Base-by-base conservation (phyloP, 2,888 invertebrate genomes). In the Pseudoips prasinana region DNA sequence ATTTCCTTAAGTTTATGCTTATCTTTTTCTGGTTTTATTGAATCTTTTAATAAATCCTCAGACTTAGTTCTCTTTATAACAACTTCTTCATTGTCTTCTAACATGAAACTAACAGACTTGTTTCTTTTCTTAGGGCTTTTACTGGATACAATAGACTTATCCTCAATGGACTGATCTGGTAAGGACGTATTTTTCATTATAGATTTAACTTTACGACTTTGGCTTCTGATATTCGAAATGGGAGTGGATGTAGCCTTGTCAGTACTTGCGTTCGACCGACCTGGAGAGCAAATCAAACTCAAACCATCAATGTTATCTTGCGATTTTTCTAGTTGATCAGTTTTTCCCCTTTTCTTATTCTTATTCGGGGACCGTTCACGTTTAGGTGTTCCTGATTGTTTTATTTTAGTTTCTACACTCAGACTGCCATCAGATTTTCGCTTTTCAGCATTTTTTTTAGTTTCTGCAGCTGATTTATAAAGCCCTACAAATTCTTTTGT, bases 81-180 rank as follows among this genome's bases (percentile, higher is more conserved):
- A 1, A 75, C 52, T 42, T 72, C 74, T 29, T 81, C 79, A 39
- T 58, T 59, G 1, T 85, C 85, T 7, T 83, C 81, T 1, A 83
- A 57, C 71, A 81, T 70, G 35, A 85, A 83, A 44, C 86, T 86
- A 7, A 85, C 84, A 1, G 86, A 85, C 43, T 86, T 86, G 35
- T 80, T 83, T 20, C 86, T 69, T 44, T 86, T 86, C 39, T 85
- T 83, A 0, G 77, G 42, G 42, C 76, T 81, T 1, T 29, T 26
- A 7, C 32, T 52, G 4, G 59, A 35, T 5, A 25, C 9, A 11
- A 34, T 42, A 5, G 39, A 38, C 22, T 44, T 42, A n/a, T 58
- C 30, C 9, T 76, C 68, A 8, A 47, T 25, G 3, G 52, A 33
- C 9, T 63, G 57, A 22, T 69, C 65, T 8, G 40, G 38, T 7